Conservation (phyloP, 2,888 invertebrate genomes). For the Rhagium mordax region DNA sequence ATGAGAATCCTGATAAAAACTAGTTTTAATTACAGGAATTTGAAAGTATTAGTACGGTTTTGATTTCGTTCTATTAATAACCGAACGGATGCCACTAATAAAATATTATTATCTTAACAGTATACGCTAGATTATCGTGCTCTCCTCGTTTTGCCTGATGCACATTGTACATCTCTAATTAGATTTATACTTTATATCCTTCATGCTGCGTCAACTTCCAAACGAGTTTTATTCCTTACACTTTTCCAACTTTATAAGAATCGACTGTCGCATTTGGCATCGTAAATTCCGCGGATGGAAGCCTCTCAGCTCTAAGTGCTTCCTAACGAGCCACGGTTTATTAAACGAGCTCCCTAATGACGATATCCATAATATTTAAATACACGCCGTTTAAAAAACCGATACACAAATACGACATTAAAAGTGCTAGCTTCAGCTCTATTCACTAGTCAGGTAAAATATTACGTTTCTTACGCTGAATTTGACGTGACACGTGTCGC, state of each 20-base stretch:
- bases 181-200: conserved; percentile 1
- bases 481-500: no score
- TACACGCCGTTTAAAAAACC: background rate
- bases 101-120: conserved; percentile 19
- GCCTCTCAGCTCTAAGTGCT: no score
- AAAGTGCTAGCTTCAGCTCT: no score
- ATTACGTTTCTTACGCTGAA: no score
- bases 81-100: conserved; percentile 28
- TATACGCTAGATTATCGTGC: background rate
- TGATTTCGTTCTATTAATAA: conserved; percentile 21
- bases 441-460: no score
- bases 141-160: conserved; percentile 4
- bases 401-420: no score
- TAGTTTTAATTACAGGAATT: conserved; percentile 24
- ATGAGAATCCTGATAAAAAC: background rate
- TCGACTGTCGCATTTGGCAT: background rate
- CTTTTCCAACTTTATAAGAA: background rate
- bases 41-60: conserved; percentile 22
- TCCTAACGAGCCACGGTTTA: background rate
- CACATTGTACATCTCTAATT: conserved; percentile 11
- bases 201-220: background rate
- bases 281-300: background rate
- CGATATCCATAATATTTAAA: background rate
- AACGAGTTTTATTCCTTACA: background rate
- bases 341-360: background rate